These are phyloP conservation scores for Bursaphelenchus mucronatus DNA, from an alignment of 1,140 invertebrate species.

Conservation along the genomic window DNA sequence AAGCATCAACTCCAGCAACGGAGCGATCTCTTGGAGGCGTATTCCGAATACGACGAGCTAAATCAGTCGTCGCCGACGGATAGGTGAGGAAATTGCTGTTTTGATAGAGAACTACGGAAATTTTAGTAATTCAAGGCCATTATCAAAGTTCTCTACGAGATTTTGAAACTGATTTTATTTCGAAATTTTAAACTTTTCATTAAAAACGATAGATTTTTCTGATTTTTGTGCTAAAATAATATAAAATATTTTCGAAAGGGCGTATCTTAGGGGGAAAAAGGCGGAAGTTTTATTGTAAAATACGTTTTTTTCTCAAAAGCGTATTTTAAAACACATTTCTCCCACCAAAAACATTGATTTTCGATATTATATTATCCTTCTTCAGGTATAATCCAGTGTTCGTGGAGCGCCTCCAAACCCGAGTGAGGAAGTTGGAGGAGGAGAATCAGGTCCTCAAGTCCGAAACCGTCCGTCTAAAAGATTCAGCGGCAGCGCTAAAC, in stretches of 20 bases:
- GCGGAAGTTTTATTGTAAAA: too few species aligned
- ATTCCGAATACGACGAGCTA: conserved; percentile 10
- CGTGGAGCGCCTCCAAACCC: neutral
- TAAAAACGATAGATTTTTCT: too few species aligned
- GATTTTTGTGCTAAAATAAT: too few species aligned
- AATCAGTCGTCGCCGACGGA: neutral
- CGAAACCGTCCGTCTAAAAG: neutral
- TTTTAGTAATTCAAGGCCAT: too few species aligned
- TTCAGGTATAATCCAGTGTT: neutral
- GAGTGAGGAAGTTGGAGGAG: conserved; percentile 2
- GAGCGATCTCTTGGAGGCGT: conserved; percentile 17
- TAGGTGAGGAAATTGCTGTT: too few species aligned
- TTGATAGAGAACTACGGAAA: too few species aligned
- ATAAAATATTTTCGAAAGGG: too few species aligned
- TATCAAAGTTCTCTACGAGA: too few species aligned
- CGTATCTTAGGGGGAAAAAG: too few species aligned
- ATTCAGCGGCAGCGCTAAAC: neutral
- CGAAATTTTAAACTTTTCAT: too few species aligned
- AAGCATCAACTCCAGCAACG: conserved; percentile 15
- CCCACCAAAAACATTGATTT: neutral
- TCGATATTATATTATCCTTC: neutral
- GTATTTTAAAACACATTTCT: neutral
- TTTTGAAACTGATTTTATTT: too few species aligned
- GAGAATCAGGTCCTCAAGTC: conserved; percentile 7
- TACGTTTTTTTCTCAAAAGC: neutral